These are phyloP conservation scores for Busseola fusca DNA, from an alignment of 2,888 invertebrate genomes.

Conservation along the genomic window DNA sequence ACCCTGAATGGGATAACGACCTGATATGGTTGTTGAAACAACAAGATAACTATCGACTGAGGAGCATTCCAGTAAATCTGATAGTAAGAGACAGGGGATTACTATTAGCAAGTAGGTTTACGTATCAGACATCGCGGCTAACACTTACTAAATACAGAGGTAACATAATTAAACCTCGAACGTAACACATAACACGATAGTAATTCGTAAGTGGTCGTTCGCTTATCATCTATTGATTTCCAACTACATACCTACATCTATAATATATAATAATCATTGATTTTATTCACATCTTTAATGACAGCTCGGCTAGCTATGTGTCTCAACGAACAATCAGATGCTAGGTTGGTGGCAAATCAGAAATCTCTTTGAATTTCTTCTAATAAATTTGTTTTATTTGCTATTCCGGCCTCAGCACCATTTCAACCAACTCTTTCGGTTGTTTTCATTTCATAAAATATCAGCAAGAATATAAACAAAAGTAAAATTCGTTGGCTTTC, in stretches of 20 bases:
- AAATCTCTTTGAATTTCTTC: slow-evolving; percentile 9
- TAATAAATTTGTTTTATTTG: slow-evolving; percentile 30
- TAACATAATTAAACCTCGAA: background rate
- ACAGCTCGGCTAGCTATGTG: background rate
- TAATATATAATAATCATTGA: too few species aligned
- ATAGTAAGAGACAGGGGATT: slow-evolving; percentile 19
- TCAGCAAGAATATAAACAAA: slow-evolving; percentile 27
- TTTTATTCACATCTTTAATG: background rate
- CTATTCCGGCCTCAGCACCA: slow-evolving; percentile 11
- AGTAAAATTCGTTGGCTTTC: slow-evolving; percentile 16
- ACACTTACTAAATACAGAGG: slow-evolving; percentile 8
- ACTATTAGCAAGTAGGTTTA: slow-evolving; percentile 8
- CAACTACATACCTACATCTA: background rate
- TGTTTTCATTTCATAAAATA: slow-evolving; percentile 34
- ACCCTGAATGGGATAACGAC: slow-evolving; percentile 47
- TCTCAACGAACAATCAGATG: background rate
- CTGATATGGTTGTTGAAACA: slow-evolving; percentile 47
- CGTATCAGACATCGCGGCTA: background rate
- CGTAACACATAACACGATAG: background rate
- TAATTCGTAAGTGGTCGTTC: background rate
- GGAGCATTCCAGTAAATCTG: slow-evolving; percentile 28
- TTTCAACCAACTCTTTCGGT: slow-evolving; percentile 11
- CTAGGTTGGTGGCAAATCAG: background rate
- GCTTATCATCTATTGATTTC: background rate
- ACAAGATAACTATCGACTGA: slow-evolving; percentile 35